phyloP scores from a whole-genome alignment of 2,888 invertebrate species.

The Tetrapedia diversipes region DNA sequence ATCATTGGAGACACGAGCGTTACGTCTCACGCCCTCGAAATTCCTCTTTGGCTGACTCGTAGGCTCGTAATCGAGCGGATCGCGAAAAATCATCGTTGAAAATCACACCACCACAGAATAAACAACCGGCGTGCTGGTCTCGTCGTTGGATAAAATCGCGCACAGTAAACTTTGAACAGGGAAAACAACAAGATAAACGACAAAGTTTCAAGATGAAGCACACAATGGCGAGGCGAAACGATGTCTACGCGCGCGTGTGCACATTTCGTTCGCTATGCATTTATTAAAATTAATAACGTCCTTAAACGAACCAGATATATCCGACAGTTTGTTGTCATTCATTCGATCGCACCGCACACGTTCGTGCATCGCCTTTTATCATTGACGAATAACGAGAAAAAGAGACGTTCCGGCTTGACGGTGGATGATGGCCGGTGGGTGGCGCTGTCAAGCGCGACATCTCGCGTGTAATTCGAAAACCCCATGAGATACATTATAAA shows the following conservation, averaged over 20 bases:
- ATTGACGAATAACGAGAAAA: background rate
- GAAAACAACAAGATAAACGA: background rate
- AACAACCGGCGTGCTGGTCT: no score
- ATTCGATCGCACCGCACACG: slow-evolving; percentile 18
- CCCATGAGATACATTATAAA: slow-evolving; percentile 12
- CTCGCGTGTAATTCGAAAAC: slow-evolving; percentile 23
- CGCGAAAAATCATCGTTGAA: slow-evolving; percentile 7
- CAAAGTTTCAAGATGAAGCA: background rate
- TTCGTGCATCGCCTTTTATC: slow-evolving; percentile 34
- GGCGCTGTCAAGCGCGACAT: slow-evolving; percentile 18
- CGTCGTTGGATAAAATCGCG: background rate
- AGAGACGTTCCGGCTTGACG: background rate
- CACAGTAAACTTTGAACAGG: background rate
- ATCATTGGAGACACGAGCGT: slow-evolving; percentile 32
- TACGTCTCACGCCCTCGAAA: slow-evolving; percentile 43
- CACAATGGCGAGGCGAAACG: background rate
- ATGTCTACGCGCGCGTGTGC: background rate
- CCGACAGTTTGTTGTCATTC: background rate
- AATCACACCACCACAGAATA: background rate
- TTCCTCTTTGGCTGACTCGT: slow-evolving; percentile 19
- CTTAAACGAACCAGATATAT: background rate
- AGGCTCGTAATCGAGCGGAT: slow-evolving; percentile 7
- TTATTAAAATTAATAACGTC: slow-evolving; percentile 20
- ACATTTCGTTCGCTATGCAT: background rate
- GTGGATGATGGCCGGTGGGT: slow-evolving; percentile 23